These are phyloP conservation scores for Drosophila prosaltans DNA, from an alignment of 1,140 invertebrate genomes.

Conservation along the genomic window DNA sequence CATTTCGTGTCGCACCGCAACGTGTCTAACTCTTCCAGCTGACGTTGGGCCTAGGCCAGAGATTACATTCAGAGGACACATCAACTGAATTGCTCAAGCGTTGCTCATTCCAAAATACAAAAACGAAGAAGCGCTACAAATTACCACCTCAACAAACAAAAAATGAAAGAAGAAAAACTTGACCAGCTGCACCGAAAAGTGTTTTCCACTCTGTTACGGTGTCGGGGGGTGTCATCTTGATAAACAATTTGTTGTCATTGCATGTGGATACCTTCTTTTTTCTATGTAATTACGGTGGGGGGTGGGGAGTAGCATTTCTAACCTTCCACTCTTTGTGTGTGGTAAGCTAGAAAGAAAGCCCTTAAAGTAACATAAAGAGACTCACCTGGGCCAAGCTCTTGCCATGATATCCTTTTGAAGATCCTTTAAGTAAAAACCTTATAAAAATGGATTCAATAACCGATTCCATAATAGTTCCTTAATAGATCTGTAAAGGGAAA, in stretches of 20 bases:
- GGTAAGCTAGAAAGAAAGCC: too few relatives aligned
- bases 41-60: constrained; percentile 44
- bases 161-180: constrained; percentile 22
- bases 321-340: too few relatives aligned
- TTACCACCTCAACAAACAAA: constrained; percentile 15
- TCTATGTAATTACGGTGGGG: not conserved
- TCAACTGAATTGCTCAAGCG: constrained; percentile 71
- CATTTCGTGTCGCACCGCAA: not conserved
- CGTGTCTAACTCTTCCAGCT: constrained; percentile 56
- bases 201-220: constrained; percentile 47
- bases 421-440: too few relatives aligned
- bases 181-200: constrained; percentile 38
- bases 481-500: too few relatives aligned
- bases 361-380: too few relatives aligned
- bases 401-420: too few relatives aligned
- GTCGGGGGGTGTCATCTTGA: constrained; percentile 61
- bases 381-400: too few relatives aligned
- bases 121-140: constrained; percentile 27
- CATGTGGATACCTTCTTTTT: constrained; percentile 34
- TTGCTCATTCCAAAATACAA: constrained; percentile 25
- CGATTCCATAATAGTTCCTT: too few relatives aligned
- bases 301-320: constrained; percentile 39
- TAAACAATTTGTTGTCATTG: constrained; percentile 39
- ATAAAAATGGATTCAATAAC: too few relatives aligned
- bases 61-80: constrained; percentile 54